Base-by-base conservation (phyloP, 1,140 invertebrate species). In the Propsilocerus akamusi region DNA sequence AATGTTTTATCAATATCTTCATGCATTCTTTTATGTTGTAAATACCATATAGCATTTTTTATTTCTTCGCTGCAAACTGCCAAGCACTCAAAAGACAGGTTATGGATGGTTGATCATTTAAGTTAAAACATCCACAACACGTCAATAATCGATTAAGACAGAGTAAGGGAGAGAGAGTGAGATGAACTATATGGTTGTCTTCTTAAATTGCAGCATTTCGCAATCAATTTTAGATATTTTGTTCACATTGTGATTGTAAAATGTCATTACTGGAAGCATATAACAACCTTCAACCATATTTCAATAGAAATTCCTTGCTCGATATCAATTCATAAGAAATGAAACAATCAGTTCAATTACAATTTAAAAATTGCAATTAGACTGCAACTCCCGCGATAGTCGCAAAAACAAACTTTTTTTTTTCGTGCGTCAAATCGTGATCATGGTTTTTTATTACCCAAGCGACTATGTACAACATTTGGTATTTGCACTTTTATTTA, bases 1-100 rank as follows among this genome's bases (percentile, higher is more conserved):
- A 41, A 41, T 41, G 34, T 41, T 41, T 41, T 41, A 41, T 41
- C 34, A 41, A 41, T 41, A 41, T 41, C n/a, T 41, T n/a, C 34
- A 41, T 41, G 34, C 34, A 41, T 41, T 41, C 34, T 41, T 41
- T 41, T 41, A 41, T 41, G 17, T 41, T 41, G 34, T 41, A 41
- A 41, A 41, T 41, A 41, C 34, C 34, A 41, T 41, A 41, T 41
- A 20, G 34, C 34, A 41, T 41, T 41, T 20, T 20, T 41, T 41
- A 5, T 41, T 30, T 11, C 6, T 30, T 30, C 6, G 6, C 28
- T 30, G n/a, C 6, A 6, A 6, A 30, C n/a, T 30, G 28, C n/a
- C 28, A n/a, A 30, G n/a, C 10, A 30, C 28, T 8, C 17, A 17
- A 41, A 41, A 20, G 34, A 41, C 14, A 20, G 34, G 34, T 41